Evolutionary conservation across 2,113 vertebrate species (phyloP).

Genomic region (Notarius lentiginosus): DNA sequence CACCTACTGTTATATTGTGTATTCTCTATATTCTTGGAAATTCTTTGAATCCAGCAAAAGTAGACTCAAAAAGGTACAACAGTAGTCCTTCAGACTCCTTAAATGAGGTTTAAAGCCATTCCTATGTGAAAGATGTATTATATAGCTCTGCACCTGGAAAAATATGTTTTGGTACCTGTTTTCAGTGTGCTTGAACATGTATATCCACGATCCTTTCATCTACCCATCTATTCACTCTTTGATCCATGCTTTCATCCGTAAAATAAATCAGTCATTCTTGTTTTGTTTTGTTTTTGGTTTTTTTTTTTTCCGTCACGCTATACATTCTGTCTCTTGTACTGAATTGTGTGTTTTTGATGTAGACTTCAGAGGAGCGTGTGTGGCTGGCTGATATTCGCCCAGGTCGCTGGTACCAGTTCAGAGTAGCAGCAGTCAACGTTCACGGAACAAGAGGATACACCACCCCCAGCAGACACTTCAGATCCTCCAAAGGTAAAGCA

Average conservation of each 20-base stretch:
- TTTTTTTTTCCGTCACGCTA: neutral
- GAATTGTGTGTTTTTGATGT: neutral
- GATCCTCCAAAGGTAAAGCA: conserved; percentile 81
- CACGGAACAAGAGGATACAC: conserved; percentile 90
- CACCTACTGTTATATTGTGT: neutral
- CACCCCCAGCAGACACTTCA: conserved; percentile 88
- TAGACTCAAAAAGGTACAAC: neutral
- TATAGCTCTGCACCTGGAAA: neutral
- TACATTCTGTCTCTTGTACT: neutral
- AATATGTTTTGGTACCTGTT: conserved; percentile 8
- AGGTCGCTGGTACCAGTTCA: conserved; percentile 92
- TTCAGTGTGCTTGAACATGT: neutral
- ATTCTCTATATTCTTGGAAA: neutral
- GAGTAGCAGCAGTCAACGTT: conserved; percentile 85
- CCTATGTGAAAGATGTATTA: neutral
- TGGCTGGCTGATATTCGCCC: conserved; percentile 76
- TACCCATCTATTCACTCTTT: neutral
- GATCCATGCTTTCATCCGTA: neutral
- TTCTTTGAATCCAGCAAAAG: conserved; percentile 11
- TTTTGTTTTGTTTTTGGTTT: neutral
- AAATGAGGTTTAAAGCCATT: neutral
- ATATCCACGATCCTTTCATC: conserved; percentile 10
- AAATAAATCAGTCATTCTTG: neutral
- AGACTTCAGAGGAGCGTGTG: conserved; percentile 82
- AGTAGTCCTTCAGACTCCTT: conserved; percentile 8